Conservation (phyloP, 2,113 vertebrate genomes). For the Hiodon alosoides region DNA sequence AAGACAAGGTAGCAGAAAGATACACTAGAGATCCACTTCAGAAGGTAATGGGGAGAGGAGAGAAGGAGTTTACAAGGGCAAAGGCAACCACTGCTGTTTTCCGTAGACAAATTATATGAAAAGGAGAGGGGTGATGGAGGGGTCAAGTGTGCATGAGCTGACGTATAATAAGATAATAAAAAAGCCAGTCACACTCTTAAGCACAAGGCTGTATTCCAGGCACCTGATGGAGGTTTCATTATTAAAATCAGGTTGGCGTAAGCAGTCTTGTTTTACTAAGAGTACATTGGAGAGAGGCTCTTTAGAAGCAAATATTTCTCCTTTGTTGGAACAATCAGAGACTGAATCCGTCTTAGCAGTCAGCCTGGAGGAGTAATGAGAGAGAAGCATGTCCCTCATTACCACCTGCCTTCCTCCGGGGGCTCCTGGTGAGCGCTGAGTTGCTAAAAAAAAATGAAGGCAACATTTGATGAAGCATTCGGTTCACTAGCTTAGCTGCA, state of each 20-base stretch:
- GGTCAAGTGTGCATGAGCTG: neutral
- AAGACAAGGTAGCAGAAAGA: neutral
- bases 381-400: constrained; percentile 4
- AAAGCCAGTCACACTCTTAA: neutral
- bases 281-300: neutral
- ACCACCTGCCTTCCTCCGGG: constrained; percentile 11
- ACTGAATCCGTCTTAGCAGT: constrained; percentile 3
- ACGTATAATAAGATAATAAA: neutral
- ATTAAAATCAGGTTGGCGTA: constrained; percentile 13
- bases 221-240: constrained; percentile 10
- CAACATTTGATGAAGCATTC: constrained; percentile 48
- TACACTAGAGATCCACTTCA: neutral
- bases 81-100: too few species aligned
- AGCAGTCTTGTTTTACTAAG: neutral
- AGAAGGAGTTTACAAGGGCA: neutral
- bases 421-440: constrained; percentile 28
- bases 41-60: neutral
- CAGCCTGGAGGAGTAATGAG: constrained; percentile 9
- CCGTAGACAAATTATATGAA: too few species aligned
- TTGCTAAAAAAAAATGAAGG: constrained; percentile 38
- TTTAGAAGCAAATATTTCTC: neutral
- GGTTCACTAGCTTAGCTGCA: constrained; percentile 37
- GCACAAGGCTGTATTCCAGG: constrained; percentile 13
- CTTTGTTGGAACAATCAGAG: constrained; percentile 4
- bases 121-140: neutral